Evolutionary conservation across 2,797 vertebrate genomes (phyloP), one percentile per base, ranked within the genome.

Genomic region (Saxicola maurus): DNA sequence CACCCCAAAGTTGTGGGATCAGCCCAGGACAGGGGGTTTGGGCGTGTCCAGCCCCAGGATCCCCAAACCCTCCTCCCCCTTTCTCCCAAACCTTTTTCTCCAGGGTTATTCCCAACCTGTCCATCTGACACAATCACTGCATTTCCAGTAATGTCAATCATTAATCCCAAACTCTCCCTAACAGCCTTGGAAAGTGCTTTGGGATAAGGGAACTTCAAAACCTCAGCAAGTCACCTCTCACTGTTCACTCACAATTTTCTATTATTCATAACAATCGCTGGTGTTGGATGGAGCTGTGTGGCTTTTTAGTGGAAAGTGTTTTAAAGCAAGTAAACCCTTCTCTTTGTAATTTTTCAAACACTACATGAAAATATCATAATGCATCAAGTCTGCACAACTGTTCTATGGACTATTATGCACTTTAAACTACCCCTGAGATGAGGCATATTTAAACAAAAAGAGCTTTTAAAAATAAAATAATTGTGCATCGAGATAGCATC

Each of bases 391-490:
- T 79, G 71, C 81, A 62, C 78, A 59, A 84, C 52, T 69, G 33
- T n/a, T 74, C 82, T 9, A 37, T 6, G 75, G 78, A 37, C 78
- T 60, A 46, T 80, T 82, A 73, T 4, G 28, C 35, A 45, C 68
- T 81, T 57, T 23, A 86, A 79, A 35, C 72, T 5, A 35, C 56
- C 46, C 56, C 74, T 8, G 61, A 91, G 76, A 86, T 25, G 45
- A 88, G 45, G 60, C 67, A 17, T 16, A 59, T 59, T 91, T 88
- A 73, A 93, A 68, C 33, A 84, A 82, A 79, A 59, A 52, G 42
- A 59, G 52, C 75, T 87, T 69, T 90, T 66, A 91, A 74, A 87
- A 85, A 85, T 85, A 64, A 91, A 89, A 77, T 51, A 2, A 37
- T 60, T 71, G 71, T 53, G 69, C 61, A 81, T 53, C 13, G 43